Evolutionary conservation across 2,113 vertebrate genomes (phyloP).

Genomic region (Xiphophorus couchianus): DNA sequence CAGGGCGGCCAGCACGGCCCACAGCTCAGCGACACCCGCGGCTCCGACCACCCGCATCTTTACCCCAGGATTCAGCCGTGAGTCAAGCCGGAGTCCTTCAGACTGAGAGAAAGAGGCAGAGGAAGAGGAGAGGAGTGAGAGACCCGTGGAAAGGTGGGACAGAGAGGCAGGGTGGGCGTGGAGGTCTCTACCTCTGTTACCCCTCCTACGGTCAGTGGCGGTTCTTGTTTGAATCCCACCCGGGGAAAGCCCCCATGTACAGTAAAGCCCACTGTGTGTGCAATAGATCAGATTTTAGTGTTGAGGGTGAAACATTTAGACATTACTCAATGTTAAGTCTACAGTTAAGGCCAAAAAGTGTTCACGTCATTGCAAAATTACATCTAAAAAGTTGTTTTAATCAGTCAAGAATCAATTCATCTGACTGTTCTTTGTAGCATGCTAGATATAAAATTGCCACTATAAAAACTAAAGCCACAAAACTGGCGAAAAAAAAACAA

Average conservation of each 20-base stretch:
- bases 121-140: constrained; percentile 15
- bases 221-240: neutral
- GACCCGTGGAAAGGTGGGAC: constrained; percentile 27
- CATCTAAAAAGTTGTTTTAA: no score
- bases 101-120: constrained; percentile 22
- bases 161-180: neutral
- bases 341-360: no score
- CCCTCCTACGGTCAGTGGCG: constrained; percentile 40
- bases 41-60: constrained; percentile 69
- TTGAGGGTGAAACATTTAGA: neutral
- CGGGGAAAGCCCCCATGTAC: neutral
- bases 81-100: constrained; percentile 35
- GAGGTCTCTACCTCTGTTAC: constrained; percentile 18
- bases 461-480: no score
- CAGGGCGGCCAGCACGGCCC: constrained; percentile 56
- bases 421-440: no score
- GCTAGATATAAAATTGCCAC: no score
- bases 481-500: no score
- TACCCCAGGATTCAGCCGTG: constrained; percentile 40
- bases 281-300: no score
- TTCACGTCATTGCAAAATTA: no score
- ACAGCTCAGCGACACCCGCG: constrained; percentile 52
- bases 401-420: no score
- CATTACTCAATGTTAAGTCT: neutral
- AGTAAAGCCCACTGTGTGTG: neutral